Conservation (phyloP, 2,797 vertebrate species). For the Coendou prehensilis region DNA sequence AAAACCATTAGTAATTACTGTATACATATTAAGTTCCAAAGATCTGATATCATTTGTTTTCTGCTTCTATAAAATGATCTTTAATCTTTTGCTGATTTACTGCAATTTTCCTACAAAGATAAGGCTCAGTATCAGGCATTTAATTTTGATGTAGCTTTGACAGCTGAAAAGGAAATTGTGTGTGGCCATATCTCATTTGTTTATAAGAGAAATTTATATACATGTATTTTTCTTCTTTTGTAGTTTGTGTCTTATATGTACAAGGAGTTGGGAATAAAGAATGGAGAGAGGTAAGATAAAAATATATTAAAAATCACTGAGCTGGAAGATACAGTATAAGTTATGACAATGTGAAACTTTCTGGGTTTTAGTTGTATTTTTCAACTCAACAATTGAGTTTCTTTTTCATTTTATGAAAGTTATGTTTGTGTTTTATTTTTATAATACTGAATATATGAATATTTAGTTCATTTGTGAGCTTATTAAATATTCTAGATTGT, state of each 20-base stretch:
- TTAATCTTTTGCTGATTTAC: background rate
- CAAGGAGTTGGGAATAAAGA: conserved; percentile 99
- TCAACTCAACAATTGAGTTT: conserved; percentile 22
- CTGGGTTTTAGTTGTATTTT: background rate
- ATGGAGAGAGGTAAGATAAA: conserved; percentile 97
- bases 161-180: conserved; percentile 19
- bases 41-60: background rate
- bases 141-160: conserved; percentile 22
- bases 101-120: conserved; percentile 16
- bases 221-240: conserved; percentile 78
- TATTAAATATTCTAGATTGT: conserved; percentile 20
- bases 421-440: conserved; percentile 56
- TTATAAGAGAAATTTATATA: conserved; percentile 15
- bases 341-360: background rate
- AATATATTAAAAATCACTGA: background rate
- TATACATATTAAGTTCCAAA: background rate
- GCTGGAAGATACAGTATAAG: background rate
- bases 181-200: background rate
- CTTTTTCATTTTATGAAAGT: conserved; percentile 23
- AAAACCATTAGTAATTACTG: background rate
- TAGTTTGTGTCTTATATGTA: conserved; percentile 98
- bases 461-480: conserved; percentile 28
- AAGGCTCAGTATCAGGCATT: background rate
- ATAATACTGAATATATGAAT: background rate
- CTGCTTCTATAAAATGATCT: conserved; percentile 39